Evolutionary conservation across 2,113 vertebrate genomes (phyloP), one percentile per base, ranked within the genome.

Genomic region (Cyanoderma ruficeps): DNA sequence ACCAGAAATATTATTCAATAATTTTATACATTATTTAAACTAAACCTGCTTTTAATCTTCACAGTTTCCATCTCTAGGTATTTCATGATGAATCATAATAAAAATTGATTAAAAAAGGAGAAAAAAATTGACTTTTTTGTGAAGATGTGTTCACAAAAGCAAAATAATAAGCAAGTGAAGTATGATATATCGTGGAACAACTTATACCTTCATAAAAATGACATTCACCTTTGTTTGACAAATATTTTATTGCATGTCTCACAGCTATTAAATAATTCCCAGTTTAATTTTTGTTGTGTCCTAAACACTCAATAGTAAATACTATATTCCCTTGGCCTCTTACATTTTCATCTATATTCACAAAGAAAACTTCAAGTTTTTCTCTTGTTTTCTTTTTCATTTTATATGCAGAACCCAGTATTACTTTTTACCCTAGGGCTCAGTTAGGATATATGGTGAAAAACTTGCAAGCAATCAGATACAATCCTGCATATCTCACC

Each of bases 221-320:
- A 52, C 88, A 90, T 93, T 86, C 33, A 35, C 23, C 88, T 96
- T 91, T 84, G 69, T 91, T 91, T 91, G 93, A 90, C 72, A 90
- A 95, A 92, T 91, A 83, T 91, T 96, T 97, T 94, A 94, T 87
- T 95, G 72, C 68, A 80, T 65, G 87, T 95, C 95, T 97, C 95
- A 70, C 63, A 91, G 92, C 78, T 95, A 95, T 96, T 97, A 97
- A 97, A 96, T 96, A 96, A 97, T 94, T 97, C 90, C 89, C 95
- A 95, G 89, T 82, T 96, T 96, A 97, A 97, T 96, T 96, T 97
- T 92, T 5, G 1, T 64, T 87, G 25, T 90, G 81, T 93, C 86
- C 65, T 91, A 90, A 90, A 55, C 78, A 93, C 86, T 95, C 88
- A 93, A 47, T 91, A 88, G 33, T 67, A 91, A 94, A 90, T 35